Conservation (phyloP, 2,113 vertebrate genomes). For the Microcebus jonahi region DNA sequence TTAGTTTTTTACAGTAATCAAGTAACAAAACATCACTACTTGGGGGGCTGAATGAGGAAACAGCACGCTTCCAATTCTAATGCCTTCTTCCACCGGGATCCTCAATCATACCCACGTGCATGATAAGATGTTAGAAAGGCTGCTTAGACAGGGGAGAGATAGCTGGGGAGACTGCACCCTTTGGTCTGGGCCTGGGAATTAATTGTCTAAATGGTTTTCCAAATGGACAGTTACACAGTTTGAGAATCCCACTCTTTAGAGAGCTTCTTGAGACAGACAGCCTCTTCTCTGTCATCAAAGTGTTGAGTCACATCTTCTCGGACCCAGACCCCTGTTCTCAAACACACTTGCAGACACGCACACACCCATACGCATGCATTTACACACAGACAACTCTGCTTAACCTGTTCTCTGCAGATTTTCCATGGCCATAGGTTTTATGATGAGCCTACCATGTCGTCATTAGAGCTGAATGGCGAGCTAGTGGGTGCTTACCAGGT, state of each 20-base stretch:
- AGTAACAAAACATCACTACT: neutral
- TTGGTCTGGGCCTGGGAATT: slow-evolving; percentile 29
- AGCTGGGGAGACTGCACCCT: neutral
- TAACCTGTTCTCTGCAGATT: neutral
- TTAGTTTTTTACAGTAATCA: neutral
- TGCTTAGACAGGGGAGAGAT: neutral
- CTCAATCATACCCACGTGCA: fast-evolving
- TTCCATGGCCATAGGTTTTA: neutral
- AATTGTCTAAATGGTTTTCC: slow-evolving; percentile 5
- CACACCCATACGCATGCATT: neutral
- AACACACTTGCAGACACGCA: neutral
- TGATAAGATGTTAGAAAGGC: neutral
- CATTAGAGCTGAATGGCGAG: neutral
- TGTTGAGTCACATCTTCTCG: neutral
- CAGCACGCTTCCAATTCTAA: neutral
- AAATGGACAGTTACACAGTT: neutral
- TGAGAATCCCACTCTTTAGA: slow-evolving; percentile 29
- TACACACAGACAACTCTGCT: neutral
- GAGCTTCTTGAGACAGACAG: slow-evolving; percentile 45
- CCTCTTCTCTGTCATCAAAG: neutral
- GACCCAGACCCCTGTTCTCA: neutral
- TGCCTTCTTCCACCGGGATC: neutral
- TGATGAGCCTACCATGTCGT: neutral
- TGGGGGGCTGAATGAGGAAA: neutral
- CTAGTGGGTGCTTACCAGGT: neutral